Percentiles rank a stretch among this genome's conserved stretches.
Conservation (phyloP, 2,113 vertebrate genomes). For the Hippocampus zosterae region DNA sequence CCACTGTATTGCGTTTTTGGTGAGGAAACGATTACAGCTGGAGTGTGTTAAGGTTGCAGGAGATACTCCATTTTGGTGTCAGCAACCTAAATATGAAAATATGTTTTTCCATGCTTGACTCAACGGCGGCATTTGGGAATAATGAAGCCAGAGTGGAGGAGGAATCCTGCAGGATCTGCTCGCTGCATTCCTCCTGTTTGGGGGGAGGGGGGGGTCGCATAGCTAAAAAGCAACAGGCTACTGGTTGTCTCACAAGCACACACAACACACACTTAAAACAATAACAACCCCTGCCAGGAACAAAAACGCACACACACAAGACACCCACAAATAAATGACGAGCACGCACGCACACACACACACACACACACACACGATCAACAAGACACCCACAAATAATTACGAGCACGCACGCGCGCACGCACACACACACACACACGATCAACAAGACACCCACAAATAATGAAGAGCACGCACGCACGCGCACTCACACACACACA, state of each 20-base stretch:
- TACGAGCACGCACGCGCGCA: background rate
- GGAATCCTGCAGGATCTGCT: background rate
- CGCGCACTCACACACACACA: background rate
- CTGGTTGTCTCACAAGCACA: slow-evolving; percentile 39
- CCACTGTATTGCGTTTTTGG: background rate
- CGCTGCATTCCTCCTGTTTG: slow-evolving; percentile 47
- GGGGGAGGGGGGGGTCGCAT: slow-evolving; percentile 8
- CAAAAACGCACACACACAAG: slow-evolving; percentile 39
- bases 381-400: no score
- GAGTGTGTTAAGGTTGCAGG: background rate
- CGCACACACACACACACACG: slow-evolving; percentile 34
- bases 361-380: no score
- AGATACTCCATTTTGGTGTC: slow-evolving; percentile 1
- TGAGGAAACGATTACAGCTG: slow-evolving; percentile 1
- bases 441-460: no score
- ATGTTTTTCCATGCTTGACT: background rate
- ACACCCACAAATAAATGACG: background rate
- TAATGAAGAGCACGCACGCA: no score
- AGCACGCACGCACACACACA: slow-evolving; percentile 20
- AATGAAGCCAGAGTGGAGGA: background rate
- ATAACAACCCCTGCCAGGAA: slow-evolving; percentile 61
- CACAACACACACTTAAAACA: slow-evolving; percentile 51
- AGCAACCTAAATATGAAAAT: background rate
- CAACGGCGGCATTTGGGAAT: background rate
- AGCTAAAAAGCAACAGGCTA: slow-evolving; percentile 66